A percentile compares a stretch with the other conserved stretches of the same genome.
Conservation (phyloP, 1,140 invertebrate species). For the Cecropterus lyciades region DNA sequence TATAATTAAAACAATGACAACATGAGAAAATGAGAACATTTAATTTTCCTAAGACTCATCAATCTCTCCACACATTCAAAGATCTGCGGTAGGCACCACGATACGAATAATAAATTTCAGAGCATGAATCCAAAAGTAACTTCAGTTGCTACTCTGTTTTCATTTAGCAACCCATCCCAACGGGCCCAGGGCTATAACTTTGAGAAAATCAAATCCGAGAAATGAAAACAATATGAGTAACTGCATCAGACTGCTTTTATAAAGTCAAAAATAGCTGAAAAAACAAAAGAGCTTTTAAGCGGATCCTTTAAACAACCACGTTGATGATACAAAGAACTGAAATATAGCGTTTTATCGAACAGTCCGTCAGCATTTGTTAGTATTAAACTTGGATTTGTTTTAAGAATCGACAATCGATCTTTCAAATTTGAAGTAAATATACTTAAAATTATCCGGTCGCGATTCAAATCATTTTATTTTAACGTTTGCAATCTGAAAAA, state of each 20-base stretch:
- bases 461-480: no score
- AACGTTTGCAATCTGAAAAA: no score
- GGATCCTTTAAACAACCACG: constrained; percentile 43
- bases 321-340: constrained; percentile 40
- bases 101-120: constrained; percentile 40
- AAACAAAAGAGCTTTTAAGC: constrained; percentile 48
- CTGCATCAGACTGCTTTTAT: constrained; percentile 48
- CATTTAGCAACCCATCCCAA: constrained; percentile 37
- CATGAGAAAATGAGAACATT: neutral
- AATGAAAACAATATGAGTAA: constrained; percentile 52
- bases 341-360: constrained; percentile 20
- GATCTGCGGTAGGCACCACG: constrained; percentile 35
- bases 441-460: no score
- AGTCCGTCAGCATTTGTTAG: neutral
- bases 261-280: constrained; percentile 55
- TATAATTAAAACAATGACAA: neutral
- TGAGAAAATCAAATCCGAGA: constrained; percentile 48
- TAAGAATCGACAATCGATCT: neutral
- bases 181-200: constrained; percentile 42
- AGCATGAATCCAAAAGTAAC: constrained; percentile 29
- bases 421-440: neutral
- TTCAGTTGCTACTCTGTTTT: constrained; percentile 38
- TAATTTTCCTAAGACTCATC: constrained; percentile 5
- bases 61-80: neutral
- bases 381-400: neutral